Evolutionary conservation across 2,888 invertebrate genomes (phyloP).

Genomic region (Protodeltote pygarga): DNA sequence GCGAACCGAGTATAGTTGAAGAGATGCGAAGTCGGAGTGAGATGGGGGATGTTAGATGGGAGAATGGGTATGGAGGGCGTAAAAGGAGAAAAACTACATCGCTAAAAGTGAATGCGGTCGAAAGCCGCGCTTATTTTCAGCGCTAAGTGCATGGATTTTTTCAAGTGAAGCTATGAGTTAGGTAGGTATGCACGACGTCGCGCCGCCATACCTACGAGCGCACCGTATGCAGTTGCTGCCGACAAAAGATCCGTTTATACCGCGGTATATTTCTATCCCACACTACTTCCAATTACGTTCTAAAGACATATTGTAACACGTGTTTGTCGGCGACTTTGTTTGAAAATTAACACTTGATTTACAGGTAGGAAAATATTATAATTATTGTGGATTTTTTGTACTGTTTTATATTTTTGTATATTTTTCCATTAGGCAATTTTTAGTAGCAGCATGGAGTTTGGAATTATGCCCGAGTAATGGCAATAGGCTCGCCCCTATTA

Average conservation of each 20-base stretch:
- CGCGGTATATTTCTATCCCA: conserved; percentile 23
- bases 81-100: conserved; percentile 87
- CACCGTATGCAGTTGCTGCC: conserved; percentile 16
- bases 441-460: no score
- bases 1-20: conserved; percentile 75
- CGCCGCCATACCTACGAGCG: conserved; percentile 25
- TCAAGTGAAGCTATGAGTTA: conserved; percentile 80
- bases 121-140: conserved; percentile 85
- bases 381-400: no score
- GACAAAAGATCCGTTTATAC: conserved; percentile 41
- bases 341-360: no score
- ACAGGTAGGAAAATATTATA: no score
- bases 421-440: no score
- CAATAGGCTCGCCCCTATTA: no score
- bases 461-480: no score
- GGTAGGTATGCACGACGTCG: conserved; percentile 38
- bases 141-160: conserved; percentile 87
- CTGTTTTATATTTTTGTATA: no score
- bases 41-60: conserved; percentile 74
- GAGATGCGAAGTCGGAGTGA: conserved; percentile 72
- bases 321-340: neutral
- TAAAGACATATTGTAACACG: conserved; percentile 9
- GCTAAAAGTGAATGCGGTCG: conserved; percentile 87
- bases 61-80: conserved; percentile 83
- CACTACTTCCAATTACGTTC: conserved; percentile 24